Evolutionary conservation across 2,888 invertebrate species (phyloP).

Genomic region (Microplitis manilae): DNA sequence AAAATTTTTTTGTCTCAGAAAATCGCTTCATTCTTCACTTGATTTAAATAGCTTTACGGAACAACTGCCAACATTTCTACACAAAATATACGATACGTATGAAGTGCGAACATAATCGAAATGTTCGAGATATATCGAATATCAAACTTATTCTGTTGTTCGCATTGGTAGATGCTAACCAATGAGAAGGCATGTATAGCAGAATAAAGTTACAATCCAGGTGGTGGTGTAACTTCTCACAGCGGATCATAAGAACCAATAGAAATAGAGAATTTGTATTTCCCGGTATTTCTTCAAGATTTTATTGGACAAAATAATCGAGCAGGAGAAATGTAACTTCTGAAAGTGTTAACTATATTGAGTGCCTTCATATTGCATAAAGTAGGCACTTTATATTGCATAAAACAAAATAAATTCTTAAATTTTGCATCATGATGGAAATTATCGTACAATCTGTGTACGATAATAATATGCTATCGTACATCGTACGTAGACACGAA

Average conservation of each 20-base stretch:
- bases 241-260: too few species aligned
- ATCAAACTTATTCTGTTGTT: conserved; percentile 7
- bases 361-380: neutral
- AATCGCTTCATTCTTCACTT: conserved; percentile 28
- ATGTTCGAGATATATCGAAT: neutral
- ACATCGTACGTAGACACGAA: conserved; percentile 34
- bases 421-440: conserved; percentile 3
- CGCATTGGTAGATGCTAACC: conserved; percentile 16
- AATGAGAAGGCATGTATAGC: neutral
- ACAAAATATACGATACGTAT: conserved; percentile 14
- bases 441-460: conserved; percentile 39
- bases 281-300: too few species aligned
- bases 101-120: conserved; percentile 28
- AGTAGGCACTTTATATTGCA: neutral
- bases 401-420: neutral
- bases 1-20: neutral
- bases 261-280: too few species aligned
- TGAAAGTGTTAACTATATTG: neutral
- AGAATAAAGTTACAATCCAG: too few species aligned
- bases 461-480: conserved; percentile 35
- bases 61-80: conserved; percentile 14
- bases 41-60: neutral
- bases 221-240: too few species aligned
- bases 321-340: neutral
- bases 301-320: neutral